Conservation (phyloP, 2,113 vertebrate species). For the Saccopteryx leptura region DNA sequence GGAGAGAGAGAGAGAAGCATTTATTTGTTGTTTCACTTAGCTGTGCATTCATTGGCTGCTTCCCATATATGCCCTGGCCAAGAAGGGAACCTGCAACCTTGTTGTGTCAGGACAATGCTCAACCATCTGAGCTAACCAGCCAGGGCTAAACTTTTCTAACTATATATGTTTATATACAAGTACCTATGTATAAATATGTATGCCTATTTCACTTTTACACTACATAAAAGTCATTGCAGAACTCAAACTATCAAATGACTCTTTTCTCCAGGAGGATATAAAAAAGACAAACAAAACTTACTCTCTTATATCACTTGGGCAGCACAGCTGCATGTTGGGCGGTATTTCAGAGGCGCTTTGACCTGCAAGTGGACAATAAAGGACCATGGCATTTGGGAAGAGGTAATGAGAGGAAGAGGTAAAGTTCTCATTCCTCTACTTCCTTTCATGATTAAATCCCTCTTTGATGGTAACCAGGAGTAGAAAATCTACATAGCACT, state of each 20-base stretch:
- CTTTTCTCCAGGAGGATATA: neutral
- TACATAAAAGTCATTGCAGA: neutral
- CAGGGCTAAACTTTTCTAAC: neutral
- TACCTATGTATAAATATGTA: neutral
- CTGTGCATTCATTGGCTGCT: no score
- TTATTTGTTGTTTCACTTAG: no score
- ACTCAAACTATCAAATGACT: neutral
- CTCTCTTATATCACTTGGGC: neutral
- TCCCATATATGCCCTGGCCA: no score
- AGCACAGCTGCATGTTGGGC: neutral
- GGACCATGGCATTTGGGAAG: neutral
- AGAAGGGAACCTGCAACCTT: no score
- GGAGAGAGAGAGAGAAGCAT: no score
- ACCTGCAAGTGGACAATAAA: neutral
- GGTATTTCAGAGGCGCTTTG: neutral
- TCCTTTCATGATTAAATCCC: neutral
- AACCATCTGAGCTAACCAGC: no score
- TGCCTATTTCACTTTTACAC: neutral
- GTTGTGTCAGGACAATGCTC: no score
- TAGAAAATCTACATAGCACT: neutral
- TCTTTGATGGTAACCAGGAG: neutral
- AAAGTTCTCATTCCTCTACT: neutral
- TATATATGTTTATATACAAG: neutral
- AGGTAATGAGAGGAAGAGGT: neutral
- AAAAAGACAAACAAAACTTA: neutral